Evolutionary conservation across 2,113 vertebrate genomes (phyloP).

Genomic region (Colius striatus): DNA sequence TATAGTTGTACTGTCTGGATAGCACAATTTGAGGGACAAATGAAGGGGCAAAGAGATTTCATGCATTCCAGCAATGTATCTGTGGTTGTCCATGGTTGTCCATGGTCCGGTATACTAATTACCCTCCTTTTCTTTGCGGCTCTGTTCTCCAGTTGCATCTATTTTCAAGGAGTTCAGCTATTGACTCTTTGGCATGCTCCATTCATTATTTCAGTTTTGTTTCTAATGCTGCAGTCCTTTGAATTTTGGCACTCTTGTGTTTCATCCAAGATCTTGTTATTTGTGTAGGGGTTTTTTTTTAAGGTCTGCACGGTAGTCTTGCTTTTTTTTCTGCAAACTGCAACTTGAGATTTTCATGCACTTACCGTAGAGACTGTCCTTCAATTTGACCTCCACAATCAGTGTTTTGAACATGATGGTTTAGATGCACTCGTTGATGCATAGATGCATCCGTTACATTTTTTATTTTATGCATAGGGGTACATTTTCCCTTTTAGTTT

Average conservation of each 20-base stretch:
- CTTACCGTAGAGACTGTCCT: background rate
- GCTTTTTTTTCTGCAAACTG: background rate
- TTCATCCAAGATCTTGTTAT: slow-evolving; percentile 1
- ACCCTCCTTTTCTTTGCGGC: slow-evolving; percentile 36
- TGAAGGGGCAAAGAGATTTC: slow-evolving; percentile 59
- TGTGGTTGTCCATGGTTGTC: slow-evolving; percentile 38
- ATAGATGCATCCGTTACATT: background rate
- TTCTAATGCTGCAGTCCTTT: slow-evolving; percentile 30
- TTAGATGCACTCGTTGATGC: background rate
- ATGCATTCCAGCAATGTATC: slow-evolving; percentile 55
- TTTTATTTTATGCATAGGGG: background rate
- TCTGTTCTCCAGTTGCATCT: slow-evolving; percentile 40
- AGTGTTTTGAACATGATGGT: background rate
- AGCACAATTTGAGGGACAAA: slow-evolving; percentile 27
- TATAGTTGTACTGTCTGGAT: background rate
- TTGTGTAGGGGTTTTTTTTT: background rate
- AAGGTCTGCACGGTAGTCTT: background rate
- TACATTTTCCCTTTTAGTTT: background rate
- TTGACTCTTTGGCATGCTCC: slow-evolving; percentile 43
- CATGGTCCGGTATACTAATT: slow-evolving; percentile 54
- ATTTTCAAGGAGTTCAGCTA: slow-evolving; percentile 38
- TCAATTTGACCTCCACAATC: background rate
- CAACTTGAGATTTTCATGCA: background rate
- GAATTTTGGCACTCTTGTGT: slow-evolving; percentile 8
- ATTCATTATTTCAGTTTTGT: slow-evolving; percentile 55